Conservation (phyloP, 2,888 invertebrate species). For the Ennomos fuscantarius region DNA sequence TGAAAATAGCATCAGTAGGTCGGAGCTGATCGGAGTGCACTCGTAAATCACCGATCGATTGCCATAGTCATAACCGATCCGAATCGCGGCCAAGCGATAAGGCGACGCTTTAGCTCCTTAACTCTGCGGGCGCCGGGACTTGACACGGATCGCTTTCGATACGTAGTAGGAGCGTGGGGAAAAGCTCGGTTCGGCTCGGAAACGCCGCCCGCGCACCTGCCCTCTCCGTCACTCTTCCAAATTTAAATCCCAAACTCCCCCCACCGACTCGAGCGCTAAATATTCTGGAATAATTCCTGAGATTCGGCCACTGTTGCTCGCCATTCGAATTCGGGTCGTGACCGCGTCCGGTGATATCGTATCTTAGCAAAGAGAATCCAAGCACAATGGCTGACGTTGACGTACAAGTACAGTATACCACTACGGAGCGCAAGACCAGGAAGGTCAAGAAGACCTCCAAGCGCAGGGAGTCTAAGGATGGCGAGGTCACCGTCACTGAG, state of each 20-base stretch:
- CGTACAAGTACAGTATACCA: slow-evolving; percentile 93
- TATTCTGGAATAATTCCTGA: slow-evolving; percentile 85
- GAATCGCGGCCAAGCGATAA: slow-evolving; percentile 68
- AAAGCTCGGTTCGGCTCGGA: slow-evolving; percentile 68
- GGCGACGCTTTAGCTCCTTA: slow-evolving; percentile 46
- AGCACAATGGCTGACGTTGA: slow-evolving; percentile 95
- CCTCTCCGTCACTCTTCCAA: slow-evolving; percentile 85
- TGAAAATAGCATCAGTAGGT: slow-evolving; percentile 57
- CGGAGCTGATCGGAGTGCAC: slow-evolving; percentile 43
- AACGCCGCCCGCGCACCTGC: slow-evolving; percentile 84
- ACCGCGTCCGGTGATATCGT: slow-evolving; percentile 82
- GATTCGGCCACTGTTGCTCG: slow-evolving; percentile 79
- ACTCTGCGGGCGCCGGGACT: slow-evolving; percentile 24
- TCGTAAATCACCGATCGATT: slow-evolving; percentile 61
- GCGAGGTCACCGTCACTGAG: slow-evolving; percentile 93
- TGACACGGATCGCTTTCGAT: slow-evolving; percentile 51
- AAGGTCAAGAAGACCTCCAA: slow-evolving; percentile 94
- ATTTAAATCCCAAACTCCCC: slow-evolving; percentile 84
- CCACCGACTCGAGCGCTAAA: slow-evolving; percentile 73
- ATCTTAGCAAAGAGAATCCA: slow-evolving; percentile 56
- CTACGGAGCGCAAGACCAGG: slow-evolving; percentile 95
- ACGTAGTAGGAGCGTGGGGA: slow-evolving; percentile 55
- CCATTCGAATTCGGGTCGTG: slow-evolving; percentile 86
- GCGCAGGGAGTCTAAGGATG: slow-evolving; percentile 90
- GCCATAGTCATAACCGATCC: slow-evolving; percentile 60